phyloP scores from a whole-genome alignment of 2,888 invertebrate genomes.

The Hetaerina titia region DNA sequence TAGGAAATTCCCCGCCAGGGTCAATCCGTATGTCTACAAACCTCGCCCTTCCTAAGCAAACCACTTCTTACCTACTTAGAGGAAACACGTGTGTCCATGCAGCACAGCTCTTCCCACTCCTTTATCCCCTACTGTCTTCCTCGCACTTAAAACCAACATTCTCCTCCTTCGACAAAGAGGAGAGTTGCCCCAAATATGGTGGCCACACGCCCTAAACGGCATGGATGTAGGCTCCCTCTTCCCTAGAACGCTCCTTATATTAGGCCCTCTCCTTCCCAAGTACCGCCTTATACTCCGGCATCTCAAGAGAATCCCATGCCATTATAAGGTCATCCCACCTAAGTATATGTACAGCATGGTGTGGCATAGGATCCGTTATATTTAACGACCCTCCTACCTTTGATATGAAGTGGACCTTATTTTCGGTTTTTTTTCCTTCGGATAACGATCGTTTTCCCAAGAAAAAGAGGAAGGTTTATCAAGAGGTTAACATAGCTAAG shows the following conservation, averaged over 20 bases:
- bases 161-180: neutral
- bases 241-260: neutral
- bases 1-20: neutral
- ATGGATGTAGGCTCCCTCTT: neutral
- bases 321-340: slow-evolving; percentile 33
- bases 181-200: neutral
- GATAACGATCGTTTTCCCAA: slow-evolving; percentile 27
- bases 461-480: neutral
- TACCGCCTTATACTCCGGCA: neutral
- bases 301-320: slow-evolving; percentile 36
- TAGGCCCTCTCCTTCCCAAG: neutral
- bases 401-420: neutral
- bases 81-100: slow-evolving; percentile 37
- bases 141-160: neutral
- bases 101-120: neutral
- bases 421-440: slow-evolving; percentile 28
- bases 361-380: slow-evolving; percentile 52
- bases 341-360: neutral
- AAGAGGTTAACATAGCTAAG: neutral
- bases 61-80: neutral
- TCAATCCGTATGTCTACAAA: neutral
- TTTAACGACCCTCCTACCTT: slow-evolving; percentile 34
- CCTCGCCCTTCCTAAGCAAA: neutral
- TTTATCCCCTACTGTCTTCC: slow-evolving; percentile 1
- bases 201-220: slow-evolving; percentile 12